A percentile compares a stretch with the other conserved stretches of the same genome.
These are phyloP conservation scores for Cossypha dichroa DNA, from an alignment of 2,797 vertebrate genomes.

Conservation along the genomic window DNA sequence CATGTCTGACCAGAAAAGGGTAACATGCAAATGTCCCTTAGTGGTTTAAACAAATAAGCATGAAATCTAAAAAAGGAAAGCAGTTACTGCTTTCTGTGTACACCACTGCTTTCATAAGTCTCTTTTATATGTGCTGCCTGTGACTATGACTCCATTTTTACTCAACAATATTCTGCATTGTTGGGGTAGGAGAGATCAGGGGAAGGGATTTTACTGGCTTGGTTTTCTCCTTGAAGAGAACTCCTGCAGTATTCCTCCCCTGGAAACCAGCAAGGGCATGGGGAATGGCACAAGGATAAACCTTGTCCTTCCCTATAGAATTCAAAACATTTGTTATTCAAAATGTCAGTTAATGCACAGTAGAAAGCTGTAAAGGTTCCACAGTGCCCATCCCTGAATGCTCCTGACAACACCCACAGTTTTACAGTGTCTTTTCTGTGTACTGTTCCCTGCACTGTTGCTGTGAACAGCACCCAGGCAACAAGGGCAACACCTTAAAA, in stretches of 20 bases:
- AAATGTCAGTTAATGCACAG: not conserved
- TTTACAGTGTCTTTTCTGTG: not conserved
- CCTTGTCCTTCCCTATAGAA: not conserved
- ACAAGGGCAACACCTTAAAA: not conserved
- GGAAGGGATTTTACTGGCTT: not conserved
- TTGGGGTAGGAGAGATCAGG: not conserved
- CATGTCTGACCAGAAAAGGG: not conserved
- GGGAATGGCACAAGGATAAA: not conserved
- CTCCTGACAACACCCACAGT: not conserved
- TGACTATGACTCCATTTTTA: not conserved
- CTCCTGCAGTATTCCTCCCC: not conserved
- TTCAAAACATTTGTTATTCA: conserved; percentile 17
- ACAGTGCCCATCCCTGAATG: not conserved
- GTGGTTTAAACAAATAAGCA: conserved; percentile 59
- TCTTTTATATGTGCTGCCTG: not conserved
- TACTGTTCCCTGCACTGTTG: not conserved
- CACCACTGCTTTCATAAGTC: conserved; percentile 16
- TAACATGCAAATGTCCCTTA: conserved; percentile 40
- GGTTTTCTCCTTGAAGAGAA: not conserved
- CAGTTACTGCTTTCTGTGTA: conserved; percentile 40
- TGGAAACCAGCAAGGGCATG: not conserved
- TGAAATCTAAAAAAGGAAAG: conserved; percentile 49
- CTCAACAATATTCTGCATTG: not conserved
- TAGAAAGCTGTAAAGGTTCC: not conserved
- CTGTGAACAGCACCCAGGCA: not conserved